A percentile compares a stretch with the other conserved stretches of the same genome.
Evolutionary conservation across 2,797 vertebrate genomes (phyloP).

Genomic region (Acropternis orthonyx): DNA sequence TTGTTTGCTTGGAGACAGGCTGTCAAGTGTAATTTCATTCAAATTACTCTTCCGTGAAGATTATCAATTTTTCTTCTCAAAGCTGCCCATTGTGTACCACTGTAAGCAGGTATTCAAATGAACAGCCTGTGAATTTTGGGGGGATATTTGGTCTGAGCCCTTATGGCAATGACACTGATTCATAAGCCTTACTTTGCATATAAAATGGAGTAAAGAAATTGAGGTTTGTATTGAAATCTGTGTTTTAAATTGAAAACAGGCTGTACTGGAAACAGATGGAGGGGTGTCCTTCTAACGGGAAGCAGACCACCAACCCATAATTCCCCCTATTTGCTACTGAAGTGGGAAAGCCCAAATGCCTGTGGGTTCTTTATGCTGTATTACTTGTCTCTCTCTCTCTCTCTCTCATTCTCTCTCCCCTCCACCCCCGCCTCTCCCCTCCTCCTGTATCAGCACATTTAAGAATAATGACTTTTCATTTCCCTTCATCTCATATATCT

Average conservation of each 20-base stretch:
- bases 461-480: conserved; percentile 65
- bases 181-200: conserved; percentile 72
- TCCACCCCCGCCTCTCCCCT: not conserved
- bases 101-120: conserved; percentile 84
- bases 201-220: conserved; percentile 72
- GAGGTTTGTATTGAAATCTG: conserved; percentile 72
- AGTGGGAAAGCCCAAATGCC: conserved; percentile 86
- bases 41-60: conserved; percentile 85
- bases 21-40: conserved; percentile 95
- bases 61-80: conserved; percentile 90
- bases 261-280: conserved; percentile 74
- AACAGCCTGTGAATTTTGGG: conserved; percentile 72
- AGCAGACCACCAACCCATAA: conserved; percentile 75
- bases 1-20: conserved; percentile 83
- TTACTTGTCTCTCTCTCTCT: conserved; percentile 71
- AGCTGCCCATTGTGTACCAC: conserved; percentile 86
- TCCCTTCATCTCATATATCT: conserved; percentile 53
- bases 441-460: conserved; percentile 46
- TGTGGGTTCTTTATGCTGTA: conserved; percentile 78
- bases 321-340: conserved; percentile 80
- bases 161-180: conserved; percentile 58
- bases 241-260: conserved; percentile 73
- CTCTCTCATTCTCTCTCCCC: conserved; percentile 4
- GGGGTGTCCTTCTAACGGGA: conserved; percentile 77
- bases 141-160: conserved; percentile 70